These are phyloP conservation scores for Formicarius rufipectus DNA, from an alignment of 2,113 vertebrate species.

Conservation along the genomic window DNA sequence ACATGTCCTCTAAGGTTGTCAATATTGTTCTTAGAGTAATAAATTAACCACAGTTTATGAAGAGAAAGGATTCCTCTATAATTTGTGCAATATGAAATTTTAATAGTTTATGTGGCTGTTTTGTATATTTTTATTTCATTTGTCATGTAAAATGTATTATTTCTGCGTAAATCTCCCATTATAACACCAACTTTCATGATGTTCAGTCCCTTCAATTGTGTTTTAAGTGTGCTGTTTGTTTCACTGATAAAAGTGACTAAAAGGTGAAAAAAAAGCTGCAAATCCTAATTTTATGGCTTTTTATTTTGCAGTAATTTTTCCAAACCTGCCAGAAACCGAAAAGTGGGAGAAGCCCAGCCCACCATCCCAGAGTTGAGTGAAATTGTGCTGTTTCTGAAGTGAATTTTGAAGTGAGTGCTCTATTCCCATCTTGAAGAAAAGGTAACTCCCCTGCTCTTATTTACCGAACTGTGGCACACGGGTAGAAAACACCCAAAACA, in stretches of 20 bases:
- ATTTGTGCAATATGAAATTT: background rate
- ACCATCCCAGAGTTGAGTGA: background rate
- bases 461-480: background rate
- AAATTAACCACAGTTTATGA: background rate
- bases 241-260: background rate
- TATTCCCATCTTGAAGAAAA: background rate
- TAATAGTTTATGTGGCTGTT: background rate
- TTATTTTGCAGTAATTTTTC: background rate
- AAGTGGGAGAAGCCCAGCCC: background rate
- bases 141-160: background rate
- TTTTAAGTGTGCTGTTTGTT: background rate
- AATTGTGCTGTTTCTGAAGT: background rate
- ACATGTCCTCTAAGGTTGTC: rapidly evolving
- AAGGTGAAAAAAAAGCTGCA: background rate
- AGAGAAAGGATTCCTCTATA: background rate
- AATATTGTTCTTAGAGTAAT: background rate
- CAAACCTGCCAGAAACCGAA: background rate
- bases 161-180: background rate
- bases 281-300: background rate
- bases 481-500: background rate
- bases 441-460: background rate
- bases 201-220: background rate
- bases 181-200: background rate
- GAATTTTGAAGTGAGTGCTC: background rate
- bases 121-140: background rate